Conservation (phyloP, 2,113 vertebrate genomes). For the Paradoxurus hermaphroditus region DNA sequence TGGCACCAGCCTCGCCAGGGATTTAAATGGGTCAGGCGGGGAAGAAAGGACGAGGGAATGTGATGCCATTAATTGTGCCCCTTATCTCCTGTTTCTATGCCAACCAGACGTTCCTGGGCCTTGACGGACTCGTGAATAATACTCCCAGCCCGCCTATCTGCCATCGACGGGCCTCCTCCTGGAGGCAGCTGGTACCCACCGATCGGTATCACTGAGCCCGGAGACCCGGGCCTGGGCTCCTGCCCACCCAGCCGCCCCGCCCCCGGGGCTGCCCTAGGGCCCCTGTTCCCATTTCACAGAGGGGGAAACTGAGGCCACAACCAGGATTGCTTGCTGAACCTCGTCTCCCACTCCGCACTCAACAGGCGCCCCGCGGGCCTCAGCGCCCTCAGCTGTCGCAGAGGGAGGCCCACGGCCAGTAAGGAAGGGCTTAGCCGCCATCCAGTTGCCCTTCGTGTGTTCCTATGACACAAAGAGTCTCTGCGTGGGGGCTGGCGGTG, state of each 20-base stretch:
- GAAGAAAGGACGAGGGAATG: constrained; percentile 76
- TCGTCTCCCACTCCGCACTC: not conserved
- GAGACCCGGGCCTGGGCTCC: not conserved
- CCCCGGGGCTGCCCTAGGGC: not conserved
- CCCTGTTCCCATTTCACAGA: constrained; percentile 61
- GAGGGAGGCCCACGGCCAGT: not conserved
- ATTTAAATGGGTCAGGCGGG: constrained; percentile 79
- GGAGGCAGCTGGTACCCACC: constrained; percentile 61
- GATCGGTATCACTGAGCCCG: not conserved
- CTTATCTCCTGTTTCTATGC: constrained; percentile 80
- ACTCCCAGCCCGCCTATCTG: constrained; percentile 64
- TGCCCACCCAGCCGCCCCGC: not conserved
- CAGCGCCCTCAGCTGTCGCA: rapidly evolving
- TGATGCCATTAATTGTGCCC: constrained; percentile 76
- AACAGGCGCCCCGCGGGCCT: not conserved
- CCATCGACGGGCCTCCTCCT: constrained; percentile 64
- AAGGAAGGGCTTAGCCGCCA: not conserved
- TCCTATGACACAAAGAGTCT: not conserved
- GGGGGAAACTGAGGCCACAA: constrained; percentile 27
- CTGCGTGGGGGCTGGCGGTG: not conserved
- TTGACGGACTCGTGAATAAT: constrained; percentile 75
- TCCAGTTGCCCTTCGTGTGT: rapidly evolving
- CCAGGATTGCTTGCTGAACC: not conserved
- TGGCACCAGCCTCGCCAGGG: constrained; percentile 53
- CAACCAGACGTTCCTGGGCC: constrained; percentile 76